Conservation (phyloP, 2,888 invertebrate genomes). For the Lasioglossum morio region DNA sequence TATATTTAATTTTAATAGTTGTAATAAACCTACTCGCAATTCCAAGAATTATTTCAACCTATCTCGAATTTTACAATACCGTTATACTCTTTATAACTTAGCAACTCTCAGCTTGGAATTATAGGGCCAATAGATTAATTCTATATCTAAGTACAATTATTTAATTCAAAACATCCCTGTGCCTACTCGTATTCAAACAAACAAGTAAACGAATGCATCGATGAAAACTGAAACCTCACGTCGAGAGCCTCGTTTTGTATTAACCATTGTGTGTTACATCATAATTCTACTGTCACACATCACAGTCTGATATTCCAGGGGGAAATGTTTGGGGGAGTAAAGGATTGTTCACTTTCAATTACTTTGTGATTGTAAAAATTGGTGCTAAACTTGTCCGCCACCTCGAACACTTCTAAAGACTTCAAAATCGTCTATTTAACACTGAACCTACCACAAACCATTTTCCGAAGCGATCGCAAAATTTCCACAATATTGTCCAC, state of each 20-base stretch:
- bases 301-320: not conserved
- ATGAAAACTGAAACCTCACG: not conserved
- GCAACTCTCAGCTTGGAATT: not conserved
- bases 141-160: not conserved
- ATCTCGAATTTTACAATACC: not conserved
- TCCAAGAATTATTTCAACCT: not conserved
- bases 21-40: not conserved
- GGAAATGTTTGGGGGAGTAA: too few species aligned
- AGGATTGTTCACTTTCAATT: not conserved
- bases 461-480: not conserved
- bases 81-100: not conserved
- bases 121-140: not conserved
- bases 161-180: not conserved
- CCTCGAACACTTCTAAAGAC: too few species aligned
- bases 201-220: not conserved
- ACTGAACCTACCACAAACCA: not conserved
- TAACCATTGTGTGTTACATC: too few species aligned
- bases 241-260: conserved; percentile 38
- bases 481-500: not conserved
- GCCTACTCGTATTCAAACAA: not conserved
- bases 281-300: too few species aligned
- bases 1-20: not conserved
- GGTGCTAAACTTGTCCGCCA: too few species aligned
- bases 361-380: too few species aligned
- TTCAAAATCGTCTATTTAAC: too few species aligned